Base-by-base conservation (phyloP, 2,797 vertebrate species). In the Tokudaia tokunoshimensis region DNA sequence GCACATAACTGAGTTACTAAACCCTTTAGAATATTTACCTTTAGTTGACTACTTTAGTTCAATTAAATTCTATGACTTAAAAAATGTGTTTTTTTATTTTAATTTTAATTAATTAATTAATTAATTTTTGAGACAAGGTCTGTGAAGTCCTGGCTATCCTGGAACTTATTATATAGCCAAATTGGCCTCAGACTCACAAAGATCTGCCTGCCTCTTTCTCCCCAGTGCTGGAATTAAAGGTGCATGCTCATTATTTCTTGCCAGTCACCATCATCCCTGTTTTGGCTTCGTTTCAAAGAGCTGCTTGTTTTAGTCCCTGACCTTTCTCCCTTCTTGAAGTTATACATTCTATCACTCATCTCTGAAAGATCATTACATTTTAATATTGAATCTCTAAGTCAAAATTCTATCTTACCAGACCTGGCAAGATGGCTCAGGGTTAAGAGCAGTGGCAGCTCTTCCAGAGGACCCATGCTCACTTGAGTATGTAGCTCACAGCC, bases 51-150 rank as follows among this genome's bases (percentile, higher is more conserved):
- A 67, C 3, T 79, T 93, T 89, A 92, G 67, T 85, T 14, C 20
- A 44, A 67, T 93, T 96, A 74, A 95, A 93, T 89, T 59, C 89
- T 57, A 70, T 26, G 3, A 63, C 80, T 89, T 92, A 85, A 90
- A 50, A 72, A 41, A 41, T 41, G 41, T 31, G 57, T 15, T 1
- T 55, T 91, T 84, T 94, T 1, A 50, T 91, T 85, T 94, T 70
- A 41, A 3, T 24, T 14, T 14, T 34, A 52, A 55, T 41, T 41
- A 41, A 41, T 41, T 41, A 41, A 41, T 41, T 41, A 41, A 4
- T 15, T 15, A 13, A 3, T 22, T 78, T 41, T 67, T 50, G 29
- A 84, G 19, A 67, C 63, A 67, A 12, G 61, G 44, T 80, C 83
- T 67, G 13, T 47, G 44, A 22, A 67, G 17, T 13, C 31, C 61